These are phyloP conservation scores for Myotis daubentonii DNA, from an alignment of 2,797 vertebrate genomes.

Conservation along the genomic window DNA sequence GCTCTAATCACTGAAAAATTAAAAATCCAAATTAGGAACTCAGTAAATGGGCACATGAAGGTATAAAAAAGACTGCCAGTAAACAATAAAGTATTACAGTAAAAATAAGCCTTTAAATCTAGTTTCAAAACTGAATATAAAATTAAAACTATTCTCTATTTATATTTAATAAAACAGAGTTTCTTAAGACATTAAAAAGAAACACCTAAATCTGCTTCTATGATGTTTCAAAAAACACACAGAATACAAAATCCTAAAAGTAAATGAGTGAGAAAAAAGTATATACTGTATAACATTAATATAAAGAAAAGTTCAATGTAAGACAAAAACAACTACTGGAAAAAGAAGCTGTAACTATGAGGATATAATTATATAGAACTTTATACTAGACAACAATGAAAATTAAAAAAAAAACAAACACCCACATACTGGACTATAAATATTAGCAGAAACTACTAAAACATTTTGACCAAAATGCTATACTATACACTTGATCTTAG, in stretches of 20 bases:
- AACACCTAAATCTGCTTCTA: not conserved
- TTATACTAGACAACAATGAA: not conserved
- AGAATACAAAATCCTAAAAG: slow-evolving; percentile 28
- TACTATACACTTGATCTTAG: not conserved
- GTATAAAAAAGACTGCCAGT: not conserved
- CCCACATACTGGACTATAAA: not conserved
- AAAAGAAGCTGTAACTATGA: not conserved
- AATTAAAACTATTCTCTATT: not conserved
- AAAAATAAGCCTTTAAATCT: slow-evolving; percentile 3
- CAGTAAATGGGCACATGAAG: not conserved
- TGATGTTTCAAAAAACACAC: not conserved
- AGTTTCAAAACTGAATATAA: slow-evolving; percentile 19
- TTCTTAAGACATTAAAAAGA: not conserved
- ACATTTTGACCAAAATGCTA: slow-evolving; percentile 2
- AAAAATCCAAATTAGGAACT: slow-evolving; percentile 27
- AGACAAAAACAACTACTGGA: not conserved
- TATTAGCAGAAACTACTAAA: not conserved
- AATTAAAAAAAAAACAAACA: not conserved
- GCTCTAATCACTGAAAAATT: not conserved
- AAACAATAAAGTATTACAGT: not conserved
- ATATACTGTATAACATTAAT: not conserved
- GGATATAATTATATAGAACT: not conserved
- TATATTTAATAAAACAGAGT: not conserved
- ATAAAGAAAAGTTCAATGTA: not conserved
- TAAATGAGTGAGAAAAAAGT: not conserved